Conservation (phyloP, 2,888 invertebrate genomes). For the Machimus atricapillus region DNA sequence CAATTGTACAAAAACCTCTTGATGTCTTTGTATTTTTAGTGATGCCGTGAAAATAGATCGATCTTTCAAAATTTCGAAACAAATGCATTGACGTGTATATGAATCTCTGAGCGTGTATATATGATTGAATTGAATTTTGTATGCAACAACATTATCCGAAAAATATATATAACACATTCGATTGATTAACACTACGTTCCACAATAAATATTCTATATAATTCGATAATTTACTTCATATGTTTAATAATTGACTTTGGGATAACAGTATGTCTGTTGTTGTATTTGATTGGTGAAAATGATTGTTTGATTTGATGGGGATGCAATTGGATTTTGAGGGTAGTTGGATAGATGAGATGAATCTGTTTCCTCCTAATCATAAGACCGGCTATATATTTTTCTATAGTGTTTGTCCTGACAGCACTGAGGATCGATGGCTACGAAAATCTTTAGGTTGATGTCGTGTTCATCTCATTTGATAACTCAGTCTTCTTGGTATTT, state of each 20-base stretch:
- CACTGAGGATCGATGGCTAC: constrained; percentile 33
- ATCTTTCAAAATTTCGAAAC: constrained; percentile 17
- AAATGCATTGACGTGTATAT: constrained; percentile 17
- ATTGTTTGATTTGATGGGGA: neutral
- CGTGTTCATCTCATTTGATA: constrained; percentile 20
- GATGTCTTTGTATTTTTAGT: neutral
- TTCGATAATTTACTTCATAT: neutral
- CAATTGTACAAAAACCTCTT: neutral
- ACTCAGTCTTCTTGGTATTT: constrained; percentile 34
- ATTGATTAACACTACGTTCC: constrained; percentile 21
- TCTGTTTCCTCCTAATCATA: constrained; percentile 31
- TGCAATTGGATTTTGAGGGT: neutral
- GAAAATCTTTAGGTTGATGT: constrained; percentile 19
- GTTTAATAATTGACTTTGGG: constrained; percentile 38
- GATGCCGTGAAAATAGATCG: constrained; percentile 24
- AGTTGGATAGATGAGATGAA: neutral
- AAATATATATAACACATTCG: constrained; percentile 36
- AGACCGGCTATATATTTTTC: constrained; percentile 19
- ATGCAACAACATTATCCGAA: constrained; percentile 33
- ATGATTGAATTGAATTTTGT: constrained; percentile 30
- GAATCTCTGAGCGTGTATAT: constrained; percentile 33
- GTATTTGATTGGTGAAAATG: constrained; percentile 4
- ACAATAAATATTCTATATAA: constrained; percentile 29
- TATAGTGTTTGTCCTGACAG: constrained; percentile 7
- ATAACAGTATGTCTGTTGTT: constrained; percentile 2